Evolutionary conservation across 1,140 invertebrate species (phyloP), one percentile per base, ranked within the genome.

Genomic region (Drosophila melanica): DNA sequence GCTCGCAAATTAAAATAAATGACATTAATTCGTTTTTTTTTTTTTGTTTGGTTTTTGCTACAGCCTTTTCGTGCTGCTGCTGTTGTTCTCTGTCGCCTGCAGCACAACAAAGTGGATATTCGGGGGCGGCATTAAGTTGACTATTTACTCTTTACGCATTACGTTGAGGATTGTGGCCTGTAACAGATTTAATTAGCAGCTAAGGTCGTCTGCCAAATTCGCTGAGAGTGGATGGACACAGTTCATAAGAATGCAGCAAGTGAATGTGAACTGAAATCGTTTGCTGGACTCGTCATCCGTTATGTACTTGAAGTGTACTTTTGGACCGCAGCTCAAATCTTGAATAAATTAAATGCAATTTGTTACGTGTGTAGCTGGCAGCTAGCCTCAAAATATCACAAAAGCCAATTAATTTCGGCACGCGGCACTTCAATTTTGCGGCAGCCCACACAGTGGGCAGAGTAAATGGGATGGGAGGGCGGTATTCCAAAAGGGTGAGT

Each of bases 1-100:
- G 75, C 79, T 79, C 65, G 66, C 73, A 87, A 87, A 87, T 87
- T 82, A 84, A 89, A 89, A 87, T 84, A 82, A 87, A 87, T 89
- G 66, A 62, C 79, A 79, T 71, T 76, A 69, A 80, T 82, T 89
- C 82, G 80, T 77, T 81, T 42, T 69, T 54, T 57, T 20, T 16
- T 33, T 14, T 30, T 10, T 30, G 12, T 10, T 0, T 39, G 79
- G 74, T 77, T 76, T 59, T 39, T 12, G 37, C 23, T 23, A 11
- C 10, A 45, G 35, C 30, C 37, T 64, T 57, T 60, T 41, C 20
- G 20, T 23, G 20, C 11, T 54, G n/a, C 50, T 6, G n/a, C 9
- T 8, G 3, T 42, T 27, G 5, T n/a, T n/a, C n/a, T 16, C 10
- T 64, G 10, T 4, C 12, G 11, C 14, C 41, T 47, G 53, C 16